Evolutionary conservation across 2,113 vertebrate genomes (phyloP).

Genomic region (Campylorhamphus procurvoides): DNA sequence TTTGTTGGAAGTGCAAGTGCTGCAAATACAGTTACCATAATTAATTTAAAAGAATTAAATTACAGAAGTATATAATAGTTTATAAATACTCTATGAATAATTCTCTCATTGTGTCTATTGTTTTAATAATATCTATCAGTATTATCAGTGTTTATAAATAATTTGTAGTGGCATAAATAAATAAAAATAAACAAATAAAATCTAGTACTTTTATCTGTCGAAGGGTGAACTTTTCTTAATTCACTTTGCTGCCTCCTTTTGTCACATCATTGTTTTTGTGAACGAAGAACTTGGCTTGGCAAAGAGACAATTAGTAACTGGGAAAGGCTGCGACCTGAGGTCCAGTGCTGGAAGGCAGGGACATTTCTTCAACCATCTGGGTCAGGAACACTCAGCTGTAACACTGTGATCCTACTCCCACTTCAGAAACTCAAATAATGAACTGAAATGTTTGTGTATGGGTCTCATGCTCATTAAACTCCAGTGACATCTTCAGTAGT

Average conservation of each 20-base stretch:
- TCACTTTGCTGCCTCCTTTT: not conserved
- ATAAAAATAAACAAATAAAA: not conserved
- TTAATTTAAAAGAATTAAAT: not conserved
- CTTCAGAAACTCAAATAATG: not conserved
- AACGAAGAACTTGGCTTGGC: not conserved
- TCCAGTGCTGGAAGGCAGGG: not conserved
- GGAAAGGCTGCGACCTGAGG: not conserved
- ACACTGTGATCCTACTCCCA: not conserved
- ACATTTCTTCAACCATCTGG: not conserved
- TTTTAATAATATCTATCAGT: not conserved
- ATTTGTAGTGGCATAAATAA: not conserved
- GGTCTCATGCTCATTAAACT: not conserved
- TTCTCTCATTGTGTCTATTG: not conserved
- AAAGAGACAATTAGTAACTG: not conserved
- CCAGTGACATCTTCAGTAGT: not conserved
- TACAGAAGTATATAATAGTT: not conserved
- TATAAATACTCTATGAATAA: not conserved
- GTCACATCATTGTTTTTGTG: not conserved
- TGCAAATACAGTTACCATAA: not conserved
- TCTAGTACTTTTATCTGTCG: not conserved
- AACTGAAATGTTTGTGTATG: not conserved
- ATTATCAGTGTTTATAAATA: not conserved
- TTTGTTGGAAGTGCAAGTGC: not conserved
- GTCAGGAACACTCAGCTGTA: not conserved
- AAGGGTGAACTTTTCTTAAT: not conserved